Evolutionary conservation across 2,888 invertebrate species (phyloP).

Genomic region (Halictus quadricinctus): DNA sequence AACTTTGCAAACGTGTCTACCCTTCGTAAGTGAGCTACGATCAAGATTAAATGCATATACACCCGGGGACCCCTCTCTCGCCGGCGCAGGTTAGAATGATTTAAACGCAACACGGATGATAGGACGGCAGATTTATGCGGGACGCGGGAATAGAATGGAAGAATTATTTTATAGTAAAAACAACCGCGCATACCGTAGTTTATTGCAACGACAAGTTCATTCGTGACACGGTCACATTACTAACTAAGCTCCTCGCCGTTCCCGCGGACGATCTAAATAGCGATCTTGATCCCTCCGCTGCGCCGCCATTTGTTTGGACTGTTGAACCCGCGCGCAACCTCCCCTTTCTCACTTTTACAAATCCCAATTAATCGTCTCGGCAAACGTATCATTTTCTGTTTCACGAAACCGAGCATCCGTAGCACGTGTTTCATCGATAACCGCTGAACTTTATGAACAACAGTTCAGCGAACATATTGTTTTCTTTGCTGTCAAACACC

Average conservation of each 20-base stretch:
- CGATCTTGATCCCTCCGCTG: slow-evolving; percentile 27
- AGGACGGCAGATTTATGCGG: slow-evolving; percentile 15
- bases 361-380: slow-evolving; percentile 31
- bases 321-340: slow-evolving; percentile 57
- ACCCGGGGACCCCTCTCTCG: slow-evolving; percentile 14
- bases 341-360: slow-evolving; percentile 35
- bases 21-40: slow-evolving; percentile 39
- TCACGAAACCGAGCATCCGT: background rate
- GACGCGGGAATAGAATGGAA: slow-evolving; percentile 5
- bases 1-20: slow-evolving; percentile 47
- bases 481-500: no score
- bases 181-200: background rate
- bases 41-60: slow-evolving; percentile 45
- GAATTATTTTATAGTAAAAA: slow-evolving; percentile 24
- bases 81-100: slow-evolving; percentile 43
- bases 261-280: slow-evolving; percentile 9
- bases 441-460: background rate
- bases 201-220: slow-evolving; percentile 23
- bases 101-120: slow-evolving; percentile 29
- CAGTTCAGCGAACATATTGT: background rate
- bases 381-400: background rate
- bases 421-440: background rate
- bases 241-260: slow-evolving; percentile 24
- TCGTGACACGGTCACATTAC: background rate
- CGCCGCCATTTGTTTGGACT: slow-evolving; percentile 36